Conservation (phyloP, 2,113 vertebrate genomes). For the Coregonus clupeaformis region DNA sequence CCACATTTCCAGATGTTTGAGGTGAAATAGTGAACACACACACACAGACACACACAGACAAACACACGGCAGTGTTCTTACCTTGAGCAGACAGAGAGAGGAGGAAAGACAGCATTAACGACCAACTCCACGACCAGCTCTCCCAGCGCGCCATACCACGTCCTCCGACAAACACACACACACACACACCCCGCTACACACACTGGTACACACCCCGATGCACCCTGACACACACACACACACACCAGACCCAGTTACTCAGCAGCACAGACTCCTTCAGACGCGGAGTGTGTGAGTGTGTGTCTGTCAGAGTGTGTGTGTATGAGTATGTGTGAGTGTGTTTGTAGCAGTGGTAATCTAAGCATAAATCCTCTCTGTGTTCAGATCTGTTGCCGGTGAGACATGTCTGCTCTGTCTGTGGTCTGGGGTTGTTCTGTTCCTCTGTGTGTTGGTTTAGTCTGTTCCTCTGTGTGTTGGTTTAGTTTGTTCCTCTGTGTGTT, state of each 20-base stretch:
- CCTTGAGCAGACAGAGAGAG: constrained; percentile 58
- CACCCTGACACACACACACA: not conserved
- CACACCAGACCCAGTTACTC: constrained; percentile 1
- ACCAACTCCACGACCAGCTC: constrained; percentile 56
- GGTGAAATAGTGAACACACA: constrained; percentile 23
- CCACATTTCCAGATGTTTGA: not conserved
- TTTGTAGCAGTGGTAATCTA: constrained; percentile 28
- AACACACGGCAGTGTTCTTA: constrained; percentile 46
- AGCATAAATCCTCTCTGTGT: constrained; percentile 36
- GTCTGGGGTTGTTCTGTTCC: constrained; percentile 5
- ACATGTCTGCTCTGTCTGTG: constrained; percentile 46
- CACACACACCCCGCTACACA: not conserved
- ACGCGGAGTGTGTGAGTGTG: constrained; percentile 11
- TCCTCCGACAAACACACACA: not conserved
- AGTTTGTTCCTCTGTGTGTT: too few relatives aligned
- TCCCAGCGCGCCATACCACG: constrained; percentile 47
- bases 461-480: too few relatives aligned
- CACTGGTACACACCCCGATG: not conserved
- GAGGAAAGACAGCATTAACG: constrained; percentile 62
- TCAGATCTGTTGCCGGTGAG: constrained; percentile 16
- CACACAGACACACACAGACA: constrained; percentile 15
- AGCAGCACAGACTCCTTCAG: not conserved
- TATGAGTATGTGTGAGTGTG: constrained; percentile 1
- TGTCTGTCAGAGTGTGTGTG: not conserved
- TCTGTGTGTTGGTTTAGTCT: too few relatives aligned